phyloP scores from a whole-genome alignment of 2,888 invertebrate genomes.

The Drosophila borborema region DNA sequence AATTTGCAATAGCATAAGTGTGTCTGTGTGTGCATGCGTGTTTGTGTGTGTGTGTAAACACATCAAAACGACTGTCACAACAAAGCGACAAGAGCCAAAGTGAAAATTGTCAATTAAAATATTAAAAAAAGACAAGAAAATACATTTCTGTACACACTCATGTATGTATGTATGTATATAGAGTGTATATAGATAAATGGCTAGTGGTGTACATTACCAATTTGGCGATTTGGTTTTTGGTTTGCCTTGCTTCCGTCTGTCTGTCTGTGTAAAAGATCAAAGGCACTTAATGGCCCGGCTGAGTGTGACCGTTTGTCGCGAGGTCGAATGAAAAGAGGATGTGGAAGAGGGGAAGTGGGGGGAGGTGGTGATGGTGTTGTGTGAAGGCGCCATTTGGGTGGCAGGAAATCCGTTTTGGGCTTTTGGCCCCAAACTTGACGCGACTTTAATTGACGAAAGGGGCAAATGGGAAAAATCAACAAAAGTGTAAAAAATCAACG shows the following conservation, averaged over 20 bases:
- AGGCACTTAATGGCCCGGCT: slow-evolving; percentile 72
- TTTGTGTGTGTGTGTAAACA: slow-evolving; percentile 53
- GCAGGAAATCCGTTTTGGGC: slow-evolving; percentile 60
- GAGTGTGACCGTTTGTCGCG: slow-evolving; percentile 46
- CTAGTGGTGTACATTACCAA: slow-evolving; percentile 41
- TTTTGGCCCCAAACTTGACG: slow-evolving; percentile 61
- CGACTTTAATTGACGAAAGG: slow-evolving; percentile 69
- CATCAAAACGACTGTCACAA: slow-evolving; percentile 76
- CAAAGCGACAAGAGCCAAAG: slow-evolving; percentile 64
- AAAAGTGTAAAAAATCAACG: slow-evolving; percentile 61
- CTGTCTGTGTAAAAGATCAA: slow-evolving; percentile 70
- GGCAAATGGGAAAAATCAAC: slow-evolving; percentile 67
- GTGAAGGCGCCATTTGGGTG: slow-evolving; percentile 44
- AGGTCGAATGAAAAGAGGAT: background rate
- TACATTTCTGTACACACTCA: background rate
- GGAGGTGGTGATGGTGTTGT: background rate
- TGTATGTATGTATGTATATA: background rate
- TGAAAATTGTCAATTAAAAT: slow-evolving; percentile 76
- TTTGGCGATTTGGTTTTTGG: slow-evolving; percentile 51
- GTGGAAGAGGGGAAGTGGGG: background rate
- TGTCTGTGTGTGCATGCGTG: slow-evolving; percentile 13
- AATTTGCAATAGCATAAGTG: slow-evolving; percentile 36
- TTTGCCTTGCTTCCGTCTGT: slow-evolving; percentile 14
- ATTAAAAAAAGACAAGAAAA: slow-evolving; percentile 25
- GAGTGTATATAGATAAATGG: slow-evolving; percentile 24